Base-by-base conservation (phyloP, 2,797 vertebrate genomes). In the Danio choprae region DNA sequence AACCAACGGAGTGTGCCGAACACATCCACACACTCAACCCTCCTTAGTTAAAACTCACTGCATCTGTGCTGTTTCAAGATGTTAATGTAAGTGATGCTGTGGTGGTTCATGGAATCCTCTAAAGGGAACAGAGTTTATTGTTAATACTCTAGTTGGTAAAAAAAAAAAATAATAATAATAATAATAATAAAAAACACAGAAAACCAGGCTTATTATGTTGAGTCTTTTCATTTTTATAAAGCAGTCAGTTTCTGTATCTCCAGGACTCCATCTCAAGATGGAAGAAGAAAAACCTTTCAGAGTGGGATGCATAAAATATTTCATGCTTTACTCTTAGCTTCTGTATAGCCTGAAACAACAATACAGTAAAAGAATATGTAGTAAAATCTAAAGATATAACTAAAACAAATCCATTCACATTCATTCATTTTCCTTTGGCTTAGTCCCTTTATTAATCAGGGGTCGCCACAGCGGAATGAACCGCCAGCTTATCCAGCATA, bases 201-300 rank as follows among this genome's bases (percentile, higher is more conserved):
- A 53, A 50, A 48, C 18, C 12, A 69, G n/a, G 8, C 5, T 70
- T 51, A 6, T 51, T 79, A 53, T 70, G 70, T 44, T 10, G 60
- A 50, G 53, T 16, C 44, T 69, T 78, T 10, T 29, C 55, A 41
- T 60, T 69, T 70, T 70, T 43, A 70, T 60, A 60, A 74, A 74
- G 11, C 16, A 74, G 9, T 38, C 56, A n/a, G 43, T 44, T 48
- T 48, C 71, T 74, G 22, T 77, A 77, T 67, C 40, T 22, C 63
- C 20, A 67, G 44, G 53, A 58, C 22, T 16, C 9, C 56, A 77
- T 67, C 50, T 46, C 41, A 58, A 46, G 51, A 62, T 75, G 9
- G 38, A 76, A 74, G n/a, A n/a, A n/a, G n/a, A 29, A 29, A 29
- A 29, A 1, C 12, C 11, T 18, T 7, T 40, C 13, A 7, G 7